Evolutionary conservation across 2,888 invertebrate genomes (phyloP), one percentile per base, ranked within the genome.

Genomic region (Muscina levida): DNA sequence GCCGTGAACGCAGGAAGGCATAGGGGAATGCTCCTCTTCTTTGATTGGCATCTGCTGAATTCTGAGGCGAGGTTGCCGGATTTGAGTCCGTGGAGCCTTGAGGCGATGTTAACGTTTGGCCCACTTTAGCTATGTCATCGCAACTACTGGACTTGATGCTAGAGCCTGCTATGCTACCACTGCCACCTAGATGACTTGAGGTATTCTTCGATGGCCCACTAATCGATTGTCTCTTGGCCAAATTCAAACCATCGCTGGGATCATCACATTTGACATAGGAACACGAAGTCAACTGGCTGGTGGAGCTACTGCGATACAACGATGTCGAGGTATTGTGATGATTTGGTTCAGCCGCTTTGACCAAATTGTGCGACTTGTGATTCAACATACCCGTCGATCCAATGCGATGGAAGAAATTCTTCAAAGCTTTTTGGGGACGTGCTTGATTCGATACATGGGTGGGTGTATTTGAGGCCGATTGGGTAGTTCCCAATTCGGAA

Each of bases 381-480:
- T 94, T 94, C 70, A 95, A 89, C 94, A 94, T 94, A 79, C 95
- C 95, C 3, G 95, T 95, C 1, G 95, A 95, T 17, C 95, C 95
- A 92, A 95, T 95, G 83, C 95, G 92, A 85, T 94, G 93, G 85
- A 95, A 95, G 86, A 95, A 94, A 46, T 94, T 93, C 89, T 93
- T 94, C 72, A 95, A 92, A 6, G 94, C 93, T 84, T 94, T 94
- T 67, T 90, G 91, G 5, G 89, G 86, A 56, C 88, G 87, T 67
- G 83, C 85, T 67, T 82, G 85, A 42, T 62, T 80, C 31, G 31
- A 5, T 8, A 8, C 8, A 31, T 31, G 31, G 39, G 79, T 24
- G 10, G 85, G 84, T 13, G 82, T 82, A 8, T 82, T 78, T 19
- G 83, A 81, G 37, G 37, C 39, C 1, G 77, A 65, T 11, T 73